Percentiles rank a stretch among this genome's conserved stretches.
Conservation (phyloP, 2,888 invertebrate genomes). For the Eupithecia insigniata region DNA sequence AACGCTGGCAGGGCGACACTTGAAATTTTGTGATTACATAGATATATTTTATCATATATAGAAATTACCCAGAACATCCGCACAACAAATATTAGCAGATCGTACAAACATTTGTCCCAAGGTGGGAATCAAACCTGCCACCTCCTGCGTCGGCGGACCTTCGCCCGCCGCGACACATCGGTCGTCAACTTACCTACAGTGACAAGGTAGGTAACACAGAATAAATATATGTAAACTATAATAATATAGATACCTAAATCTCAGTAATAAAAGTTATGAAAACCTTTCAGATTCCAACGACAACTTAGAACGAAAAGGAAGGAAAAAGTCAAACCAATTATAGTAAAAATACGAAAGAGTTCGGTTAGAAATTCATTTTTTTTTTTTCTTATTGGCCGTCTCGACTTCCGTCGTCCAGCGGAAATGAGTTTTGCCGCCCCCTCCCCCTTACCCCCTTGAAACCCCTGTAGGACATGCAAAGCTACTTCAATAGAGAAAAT, state of each 20-base stretch:
- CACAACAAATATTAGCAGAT: too few species aligned
- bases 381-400: slow-evolving; percentile 78
- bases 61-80: too few species aligned
- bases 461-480: slow-evolving; percentile 61
- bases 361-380: slow-evolving; percentile 70
- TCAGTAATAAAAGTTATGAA: neutral
- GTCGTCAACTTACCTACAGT: too few species aligned
- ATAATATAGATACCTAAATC: neutral
- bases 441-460: slow-evolving; percentile 45
- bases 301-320: slow-evolving; percentile 40
- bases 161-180: too few species aligned
- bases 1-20: too few species aligned
- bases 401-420: slow-evolving; percentile 72
- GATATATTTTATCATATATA: too few species aligned
- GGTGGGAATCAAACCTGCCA: too few species aligned
- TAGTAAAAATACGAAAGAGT: slow-evolving; percentile 64
- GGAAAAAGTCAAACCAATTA: slow-evolving; percentile 63
- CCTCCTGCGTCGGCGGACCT: too few species aligned
- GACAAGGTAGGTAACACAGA: too few species aligned
- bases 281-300: neutral
- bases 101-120: too few species aligned
- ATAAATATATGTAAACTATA: neutral
- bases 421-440: slow-evolving; percentile 78
- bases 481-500: slow-evolving; percentile 57
- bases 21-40: too few species aligned